Base-by-base conservation (phyloP, 2,113 vertebrate species). In the Paedocypris sp. region DNA sequence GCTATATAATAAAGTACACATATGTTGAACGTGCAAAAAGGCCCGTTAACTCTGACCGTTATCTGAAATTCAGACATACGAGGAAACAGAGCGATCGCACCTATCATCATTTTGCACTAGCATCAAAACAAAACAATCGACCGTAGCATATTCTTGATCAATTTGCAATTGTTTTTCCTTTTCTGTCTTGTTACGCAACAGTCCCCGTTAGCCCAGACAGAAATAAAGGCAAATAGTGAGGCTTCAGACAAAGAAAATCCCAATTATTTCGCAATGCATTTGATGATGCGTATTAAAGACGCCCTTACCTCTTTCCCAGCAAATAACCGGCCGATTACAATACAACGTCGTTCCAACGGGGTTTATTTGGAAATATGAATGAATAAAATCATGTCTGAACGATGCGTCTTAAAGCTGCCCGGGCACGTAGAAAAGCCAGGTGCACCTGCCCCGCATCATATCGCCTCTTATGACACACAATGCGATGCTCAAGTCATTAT, bases 361-460 rank as follows among this genome's bases (percentile, higher is more conserved):
- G n/a, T 42, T 32, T 5, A 3, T 19, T 15, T 22, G 2, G 42
- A 16, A 35, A 3, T 23, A 64, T 42, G 47, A 64, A 51, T 51
- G 35, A 51, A 51, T 35, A 51, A 35, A 42, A 32, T 51, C 51
- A 54, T 10, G 57, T 47, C 54, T 46, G 61, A 54, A 65, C 36
- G 23, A 69, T 36, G 63, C 48, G 46, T 53, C 29, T 38, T 29
- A 35, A 31, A 54, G 56, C 62, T 26, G 42, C 47, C 23, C 46
- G 32, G 48, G 26, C 62, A 62, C 62, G 58, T 62, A 51, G 28
- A 35, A 28, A 48, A 38, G 43, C 38, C 72, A 68, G 68, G 61
- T 68, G 64, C 72, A 71, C 68, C 72, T 73, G 71, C 54, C 48
- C 45, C 11, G 56, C 60, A 49, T 63, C 62, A 4, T 38, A 46